Base-by-base conservation (phyloP, 2,113 vertebrate species). In the Petaurus breviceps region DNA sequence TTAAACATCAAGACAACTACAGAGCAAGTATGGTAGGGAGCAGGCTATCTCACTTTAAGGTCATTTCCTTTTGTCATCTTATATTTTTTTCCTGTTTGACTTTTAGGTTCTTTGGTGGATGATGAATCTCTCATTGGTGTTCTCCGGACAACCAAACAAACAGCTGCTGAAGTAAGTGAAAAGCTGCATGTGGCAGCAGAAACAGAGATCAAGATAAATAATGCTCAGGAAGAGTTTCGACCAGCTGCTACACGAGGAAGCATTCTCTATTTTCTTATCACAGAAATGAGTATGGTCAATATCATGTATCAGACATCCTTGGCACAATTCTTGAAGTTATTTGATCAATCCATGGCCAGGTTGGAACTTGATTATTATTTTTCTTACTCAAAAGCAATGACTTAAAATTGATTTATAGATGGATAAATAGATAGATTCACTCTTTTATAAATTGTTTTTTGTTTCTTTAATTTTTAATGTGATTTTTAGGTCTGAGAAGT, bases 241-340 rank as follows among this genome's bases (percentile, higher is more conserved):
- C 98, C 99, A 0, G 99, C 98, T 1, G 99, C 99, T 95, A 99
- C 99, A 43, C 98, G 99, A 0, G 99, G 99, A 31, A 99, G 99
- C 97, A 99, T 99, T 97, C 98, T 99, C 91, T 99, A 99, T 96
- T 99, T 99, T 89, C 99, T 99, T 95, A 98, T 99, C 96, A 99
- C 99, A 1, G 98, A 99, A 97, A 99, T 99, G 99, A 99, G 98
- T 96, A 99, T 99, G 98, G 99, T 99, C 97, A 99, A 99, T 92
- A 98, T 98, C 91, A 99, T 99, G 99, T 99, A 99, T 96, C 99
- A 99, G 90, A 99, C 98, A 90, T 99, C 99, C 2, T 97, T 99
- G 96, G 98, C 98, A 94, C 99, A 99, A 97, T 99, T 99, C 96
- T 94, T 99, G 96, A 99, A 99, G 95, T 77, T 99, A 3, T 99